phyloP scores from a whole-genome alignment of 2,888 invertebrate genomes.

The Cataglyphis rosenhaueri region DNA sequence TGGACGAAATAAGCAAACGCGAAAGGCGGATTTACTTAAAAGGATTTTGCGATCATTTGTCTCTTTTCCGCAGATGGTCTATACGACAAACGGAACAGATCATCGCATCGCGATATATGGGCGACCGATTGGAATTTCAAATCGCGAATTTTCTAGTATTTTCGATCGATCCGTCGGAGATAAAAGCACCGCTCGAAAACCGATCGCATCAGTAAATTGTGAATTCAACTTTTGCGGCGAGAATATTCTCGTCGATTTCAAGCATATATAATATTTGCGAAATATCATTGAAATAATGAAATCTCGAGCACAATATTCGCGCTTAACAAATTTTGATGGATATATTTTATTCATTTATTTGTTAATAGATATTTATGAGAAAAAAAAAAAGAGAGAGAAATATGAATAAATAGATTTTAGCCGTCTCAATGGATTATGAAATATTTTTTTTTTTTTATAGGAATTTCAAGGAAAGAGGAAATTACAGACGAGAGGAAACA shows the following conservation, averaged over 20 bases:
- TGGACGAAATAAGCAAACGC: not conserved
- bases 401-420: not conserved
- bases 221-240: slow-evolving; percentile 19
- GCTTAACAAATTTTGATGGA: not conserved
- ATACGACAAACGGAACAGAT: slow-evolving; percentile 12
- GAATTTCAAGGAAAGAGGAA: not conserved
- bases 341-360: slow-evolving; percentile 2
- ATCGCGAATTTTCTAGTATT: slow-evolving; percentile 39
- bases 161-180: slow-evolving; percentile 57
- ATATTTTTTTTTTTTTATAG: not conserved
- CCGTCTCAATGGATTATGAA: not conserved
- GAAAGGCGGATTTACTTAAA: slow-evolving; percentile 13
- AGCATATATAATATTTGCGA: slow-evolving; percentile 1
- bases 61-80: not conserved
- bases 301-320: not conserved
- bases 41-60: slow-evolving; percentile 6
- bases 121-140: slow-evolving; percentile 52
- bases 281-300: slow-evolving; percentile 1
- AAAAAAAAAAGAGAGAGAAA: not conserved
- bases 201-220: slow-evolving; percentile 15
- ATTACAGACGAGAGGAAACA: not conserved
- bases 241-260: not conserved
- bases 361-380: not conserved
- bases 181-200: slow-evolving; percentile 17
- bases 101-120: slow-evolving; percentile 2